Percentiles rank a stretch among this genome's conserved stretches.
These are phyloP conservation scores for Megaceryle torquata DNA, from an alignment of 2,113 vertebrate species.

Conservation along the genomic window DNA sequence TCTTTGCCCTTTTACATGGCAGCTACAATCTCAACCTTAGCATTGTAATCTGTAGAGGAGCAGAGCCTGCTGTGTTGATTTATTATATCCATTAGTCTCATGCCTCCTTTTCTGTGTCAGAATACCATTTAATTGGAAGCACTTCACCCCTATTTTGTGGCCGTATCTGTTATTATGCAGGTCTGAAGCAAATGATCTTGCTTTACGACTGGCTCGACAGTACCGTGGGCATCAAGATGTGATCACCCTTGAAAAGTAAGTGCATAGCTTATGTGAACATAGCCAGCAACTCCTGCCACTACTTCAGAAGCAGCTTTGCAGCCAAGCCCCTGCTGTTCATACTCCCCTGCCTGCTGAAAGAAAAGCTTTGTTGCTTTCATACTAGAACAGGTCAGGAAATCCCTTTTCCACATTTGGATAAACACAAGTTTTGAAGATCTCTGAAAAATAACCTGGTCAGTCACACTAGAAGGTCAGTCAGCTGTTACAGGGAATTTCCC, in stretches of 20 bases:
- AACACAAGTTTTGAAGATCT: neutral
- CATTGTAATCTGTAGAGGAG: neutral
- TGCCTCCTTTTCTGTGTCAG: neutral
- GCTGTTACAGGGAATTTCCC: neutral
- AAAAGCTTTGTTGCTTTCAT: conserved; percentile 5
- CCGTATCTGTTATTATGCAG: conserved; percentile 61
- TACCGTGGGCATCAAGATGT: conserved; percentile 87
- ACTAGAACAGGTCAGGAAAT: conserved; percentile 1
- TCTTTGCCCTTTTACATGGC: neutral
- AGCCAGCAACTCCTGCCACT: neutral
- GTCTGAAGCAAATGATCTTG: conserved; percentile 97
- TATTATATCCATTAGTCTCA: neutral
- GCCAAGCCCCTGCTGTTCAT: neutral
- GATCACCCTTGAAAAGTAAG: conserved; percentile 96
- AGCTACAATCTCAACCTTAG: neutral
- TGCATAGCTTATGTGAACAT: neutral
- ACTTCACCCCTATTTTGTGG: neutral
- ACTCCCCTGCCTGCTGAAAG: neutral
- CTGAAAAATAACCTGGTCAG: neutral
- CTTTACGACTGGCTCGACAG: conserved; percentile 88
- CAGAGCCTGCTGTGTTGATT: neutral
- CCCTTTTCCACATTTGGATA: neutral
- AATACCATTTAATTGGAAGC: neutral
- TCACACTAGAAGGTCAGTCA: neutral
- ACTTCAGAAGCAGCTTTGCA: neutral